Evolutionary conservation across 2,113 vertebrate species (phyloP).

Genomic region (Falco punctatus): DNA sequence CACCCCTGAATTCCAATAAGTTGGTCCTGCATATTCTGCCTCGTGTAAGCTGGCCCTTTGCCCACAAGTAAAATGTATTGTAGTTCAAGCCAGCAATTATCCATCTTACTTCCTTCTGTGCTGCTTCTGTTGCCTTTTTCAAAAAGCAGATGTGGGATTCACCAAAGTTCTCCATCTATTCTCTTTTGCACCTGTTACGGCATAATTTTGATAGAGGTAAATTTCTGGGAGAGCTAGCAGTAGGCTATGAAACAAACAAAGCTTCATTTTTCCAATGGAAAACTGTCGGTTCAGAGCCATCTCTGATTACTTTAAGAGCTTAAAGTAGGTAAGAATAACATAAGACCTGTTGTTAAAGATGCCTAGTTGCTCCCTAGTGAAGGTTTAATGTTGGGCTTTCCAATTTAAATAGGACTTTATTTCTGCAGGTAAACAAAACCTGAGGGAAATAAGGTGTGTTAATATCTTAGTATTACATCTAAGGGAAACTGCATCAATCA

Average conservation of each 20-base stretch:
- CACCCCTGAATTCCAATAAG: slow-evolving; percentile 95
- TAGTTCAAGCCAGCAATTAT: slow-evolving; percentile 82
- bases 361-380: neutral
- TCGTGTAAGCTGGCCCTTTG: slow-evolving; percentile 88
- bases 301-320: neutral
- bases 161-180: slow-evolving; percentile 66
- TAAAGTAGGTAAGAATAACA: neutral
- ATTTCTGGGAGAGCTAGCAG: neutral
- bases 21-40: slow-evolving; percentile 83
- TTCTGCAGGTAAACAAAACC: neutral
- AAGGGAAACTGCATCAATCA: neutral
- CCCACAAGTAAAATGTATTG: slow-evolving; percentile 81
- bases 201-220: slow-evolving; percentile 46
- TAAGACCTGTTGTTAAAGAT: neutral
- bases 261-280: neutral
- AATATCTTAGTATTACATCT: neutral
- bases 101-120: slow-evolving; percentile 80
- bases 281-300: neutral
- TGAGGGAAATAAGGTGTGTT: neutral
- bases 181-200: slow-evolving; percentile 67
- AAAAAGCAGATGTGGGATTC: slow-evolving; percentile 76
- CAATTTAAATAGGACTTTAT: neutral
- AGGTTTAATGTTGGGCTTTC: neutral
- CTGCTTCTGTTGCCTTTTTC: slow-evolving; percentile 76
- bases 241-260: neutral